These are phyloP conservation scores for Prorops nasuta DNA, from an alignment of 1,140 invertebrate genomes.

Conservation along the genomic window DNA sequence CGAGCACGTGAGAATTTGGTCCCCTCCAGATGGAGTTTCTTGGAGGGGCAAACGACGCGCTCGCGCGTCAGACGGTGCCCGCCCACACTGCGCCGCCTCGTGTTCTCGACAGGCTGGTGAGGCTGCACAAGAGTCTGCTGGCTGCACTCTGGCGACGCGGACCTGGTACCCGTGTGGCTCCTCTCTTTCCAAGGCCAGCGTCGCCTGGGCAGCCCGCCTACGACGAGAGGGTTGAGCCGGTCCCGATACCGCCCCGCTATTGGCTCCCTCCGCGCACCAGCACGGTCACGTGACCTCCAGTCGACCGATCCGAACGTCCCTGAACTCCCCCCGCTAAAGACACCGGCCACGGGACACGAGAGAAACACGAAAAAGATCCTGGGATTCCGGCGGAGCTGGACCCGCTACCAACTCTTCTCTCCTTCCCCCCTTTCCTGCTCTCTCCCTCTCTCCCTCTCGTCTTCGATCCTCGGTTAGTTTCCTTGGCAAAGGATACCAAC, in stretches of 20 bases:
- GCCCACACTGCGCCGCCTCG: conserved; percentile 39
- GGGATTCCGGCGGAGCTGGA: conserved; percentile 18
- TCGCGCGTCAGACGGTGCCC: conserved; percentile 38
- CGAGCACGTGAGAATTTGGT: conserved; percentile 45
- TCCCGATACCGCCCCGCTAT: conserved; percentile 45
- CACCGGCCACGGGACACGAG: conserved; percentile 38
- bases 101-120: conserved; percentile 22
- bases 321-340: conserved; percentile 32
- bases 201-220: conserved; percentile 43
- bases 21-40: conserved; percentile 27
- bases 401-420: background rate
- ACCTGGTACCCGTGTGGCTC: conserved; percentile 29
- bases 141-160: conserved; percentile 37
- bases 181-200: conserved; percentile 26
- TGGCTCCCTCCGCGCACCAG: conserved; percentile 31
- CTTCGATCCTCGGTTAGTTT: conserved; percentile 6
- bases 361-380: conserved; percentile 41
- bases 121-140: conserved; percentile 31
- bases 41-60: conserved; percentile 23
- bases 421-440: background rate
- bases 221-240: conserved; percentile 46
- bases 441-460: conserved; percentile 1
- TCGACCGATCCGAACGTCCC: no score
- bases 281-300: conserved; percentile 42
- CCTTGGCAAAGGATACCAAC: no score